Evolutionary conservation across 2,888 invertebrate genomes (phyloP), one percentile per base, ranked within the genome.

Genomic region (Liposcelis brunnea): DNA sequence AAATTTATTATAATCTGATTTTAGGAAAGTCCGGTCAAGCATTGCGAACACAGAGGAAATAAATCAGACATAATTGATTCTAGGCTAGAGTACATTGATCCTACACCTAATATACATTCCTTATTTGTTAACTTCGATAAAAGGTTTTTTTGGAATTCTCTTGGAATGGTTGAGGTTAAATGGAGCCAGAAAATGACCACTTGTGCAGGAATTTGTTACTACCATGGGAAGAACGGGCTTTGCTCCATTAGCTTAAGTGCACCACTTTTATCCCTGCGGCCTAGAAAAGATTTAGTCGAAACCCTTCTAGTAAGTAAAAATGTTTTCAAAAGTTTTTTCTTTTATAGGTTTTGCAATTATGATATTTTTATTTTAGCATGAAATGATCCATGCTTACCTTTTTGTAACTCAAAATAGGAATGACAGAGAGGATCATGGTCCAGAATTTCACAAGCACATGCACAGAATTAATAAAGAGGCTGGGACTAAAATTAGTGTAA

Each of bases 351-450:
- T 44, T 4, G 15, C 12, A 26, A 7, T n/a, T 40, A 12, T 40
- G 31, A 46, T 49, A 42, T 40, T 43, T 49, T 54, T 55, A 49
- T 61, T 62, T 49, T 59, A 82, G 67, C 98, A 99, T 65, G 98
- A 98, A 67, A 98, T 99, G 98, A 99, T 99, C 50, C 98, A 99
- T 62, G 98, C 95, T 0, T 95, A 75, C 61, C 72, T 97, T 49
- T 98, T 97, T 65, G 75, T 97, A 1, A 82, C 86, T 1, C 70
- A 78, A 51, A 77, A 80, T 53, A 80, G 86, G 54, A 71, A 77
- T 55, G 91, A 95, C 56, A 75, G 90, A 54, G 86, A 91, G 61
- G 94, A 87, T 0, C 97, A 98, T 63, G 98, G 98, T 0, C 90
- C 93, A 0, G 80, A 86, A 58, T 98, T 98, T 59, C 75, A 83